phyloP scores from a whole-genome alignment of 1,140 invertebrate genomes.

The Drosophila tani region DNA sequence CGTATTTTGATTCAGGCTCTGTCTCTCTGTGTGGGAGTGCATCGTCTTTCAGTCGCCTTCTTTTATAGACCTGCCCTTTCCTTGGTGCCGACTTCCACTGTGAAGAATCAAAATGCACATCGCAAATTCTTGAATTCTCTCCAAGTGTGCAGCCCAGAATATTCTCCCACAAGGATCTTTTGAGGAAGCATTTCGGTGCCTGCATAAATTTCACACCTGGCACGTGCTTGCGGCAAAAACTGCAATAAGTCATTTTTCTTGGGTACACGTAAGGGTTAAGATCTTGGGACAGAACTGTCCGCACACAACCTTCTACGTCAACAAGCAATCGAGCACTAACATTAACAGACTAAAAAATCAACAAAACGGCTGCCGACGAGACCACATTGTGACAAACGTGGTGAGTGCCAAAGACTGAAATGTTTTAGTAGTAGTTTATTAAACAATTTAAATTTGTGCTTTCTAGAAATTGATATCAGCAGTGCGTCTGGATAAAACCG shows the following conservation, averaged over 20 bases:
- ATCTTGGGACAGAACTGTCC: no score
- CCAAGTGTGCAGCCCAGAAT: constrained; percentile 12
- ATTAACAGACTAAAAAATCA: neutral
- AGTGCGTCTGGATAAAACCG: no score
- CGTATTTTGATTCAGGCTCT: neutral
- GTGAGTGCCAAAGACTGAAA: no score
- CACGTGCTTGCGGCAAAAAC: constrained; percentile 13
- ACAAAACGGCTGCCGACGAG: neutral
- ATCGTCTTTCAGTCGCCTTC: neutral
- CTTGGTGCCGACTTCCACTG: constrained; percentile 4
- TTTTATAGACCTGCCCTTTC: constrained; percentile 5
- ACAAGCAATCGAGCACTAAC: neutral
- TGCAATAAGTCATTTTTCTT: constrained; percentile 15
- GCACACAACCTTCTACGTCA: no score
- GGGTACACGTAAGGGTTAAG: neutral
- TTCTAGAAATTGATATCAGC: no score
- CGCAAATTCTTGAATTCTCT: constrained; percentile 12
- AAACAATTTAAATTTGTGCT: no score
- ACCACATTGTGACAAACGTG: neutral
- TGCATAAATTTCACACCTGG: constrained; percentile 1
- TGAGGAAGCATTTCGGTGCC: constrained; percentile 13
- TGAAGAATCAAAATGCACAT: constrained; percentile 6
- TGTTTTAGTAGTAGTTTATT: no score
- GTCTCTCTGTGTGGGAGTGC: constrained; percentile 3
- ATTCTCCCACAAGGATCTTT: constrained; percentile 19